Evolutionary conservation across 2,113 vertebrate species (phyloP), one percentile per base, ranked within the genome.

Genomic region (Corythaixoides concolor): DNA sequence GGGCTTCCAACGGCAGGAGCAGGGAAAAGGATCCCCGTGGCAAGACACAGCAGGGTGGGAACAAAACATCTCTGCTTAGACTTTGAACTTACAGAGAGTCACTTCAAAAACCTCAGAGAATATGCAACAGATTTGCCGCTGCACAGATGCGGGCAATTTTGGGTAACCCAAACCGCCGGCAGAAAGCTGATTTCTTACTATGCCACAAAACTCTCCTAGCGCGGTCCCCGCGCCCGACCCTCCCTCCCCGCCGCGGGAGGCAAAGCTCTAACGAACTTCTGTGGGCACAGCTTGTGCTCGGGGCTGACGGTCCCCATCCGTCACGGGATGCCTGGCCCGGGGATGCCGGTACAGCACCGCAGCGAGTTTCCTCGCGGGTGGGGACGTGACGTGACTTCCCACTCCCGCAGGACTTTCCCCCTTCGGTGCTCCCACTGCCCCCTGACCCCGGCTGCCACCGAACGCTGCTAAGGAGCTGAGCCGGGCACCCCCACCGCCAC

Each of bases 371-470:
- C 33, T 56, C 56, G n/a, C 10, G 7, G 15, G 39, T 2, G 2
- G 30, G 12, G 20, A 45, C 2, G 3, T 0, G 24, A 9, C 2
- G 0, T 0, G 72, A 27, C 19, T 13, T 28, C 15, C 24, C 11
- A 3, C 10, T 5, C 21, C 23, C 3, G 4, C 35, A 5, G 16
- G 1, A 16, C 19, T 16, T 77, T 74, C 20, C 18, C 56, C 33
- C 11, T 33, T 28, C 14, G 3, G 39, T 5, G 52, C 21, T 68
- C 62, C 59, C 43, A 13, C 50, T 1, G n/a, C 41, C 50, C 53
- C 45, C 28, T 8, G 21, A 10, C 33, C 43, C 58, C 39, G 2
- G 12, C 53, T 32, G 3, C 23, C 52, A 8, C 47, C 22, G 3
- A 32, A 37, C 2, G 3, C 53, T 7, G 4, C 1, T 2, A 15